Evolutionary conservation across 2,797 vertebrate species (phyloP).

Genomic region (Triplophysa yarkandensis): DNA sequence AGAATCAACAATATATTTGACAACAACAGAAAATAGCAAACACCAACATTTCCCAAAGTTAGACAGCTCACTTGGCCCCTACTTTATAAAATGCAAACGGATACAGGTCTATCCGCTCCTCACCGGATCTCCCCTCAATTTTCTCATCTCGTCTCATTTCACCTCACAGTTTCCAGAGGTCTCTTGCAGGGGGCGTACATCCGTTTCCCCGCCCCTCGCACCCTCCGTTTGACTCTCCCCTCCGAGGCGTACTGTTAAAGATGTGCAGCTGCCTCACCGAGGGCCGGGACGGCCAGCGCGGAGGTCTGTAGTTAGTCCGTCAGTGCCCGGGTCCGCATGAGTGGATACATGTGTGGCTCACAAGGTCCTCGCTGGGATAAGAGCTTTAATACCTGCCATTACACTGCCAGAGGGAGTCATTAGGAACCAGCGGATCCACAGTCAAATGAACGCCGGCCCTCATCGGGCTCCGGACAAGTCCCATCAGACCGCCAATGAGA

Average conservation of each 20-base stretch:
- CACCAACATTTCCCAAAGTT: too few species aligned
- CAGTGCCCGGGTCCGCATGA: conserved; percentile 43
- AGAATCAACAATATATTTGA: too few species aligned
- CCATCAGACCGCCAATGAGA: conserved; percentile 49
- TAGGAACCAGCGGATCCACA: conserved; percentile 59
- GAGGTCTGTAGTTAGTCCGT: conserved; percentile 51
- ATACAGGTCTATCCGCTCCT: conserved; percentile 16
- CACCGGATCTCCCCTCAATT: conserved; percentile 2
- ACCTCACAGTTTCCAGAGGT: conserved; percentile 27
- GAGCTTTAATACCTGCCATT: conserved; percentile 64
- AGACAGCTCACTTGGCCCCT: too few species aligned
- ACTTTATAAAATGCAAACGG: not conserved
- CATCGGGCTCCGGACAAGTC: conserved; percentile 62
- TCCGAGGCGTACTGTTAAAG: conserved; percentile 27
- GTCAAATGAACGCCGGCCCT: conserved; percentile 63
- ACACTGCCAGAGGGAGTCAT: conserved; percentile 61
- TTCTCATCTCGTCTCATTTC: conserved; percentile 7
- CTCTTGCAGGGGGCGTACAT: conserved; percentile 32
- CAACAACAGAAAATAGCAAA: too few species aligned
- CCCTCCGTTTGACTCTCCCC: conserved; percentile 29
- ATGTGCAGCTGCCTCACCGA: conserved; percentile 48
- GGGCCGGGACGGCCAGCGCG: conserved; percentile 41
- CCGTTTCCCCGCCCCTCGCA: conserved; percentile 33
- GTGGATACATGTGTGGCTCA: conserved; percentile 59
- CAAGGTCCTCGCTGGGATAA: conserved; percentile 59